phyloP scores from a whole-genome alignment of 2,888 invertebrate genomes.

The Caenorhabditis afra region DNA sequence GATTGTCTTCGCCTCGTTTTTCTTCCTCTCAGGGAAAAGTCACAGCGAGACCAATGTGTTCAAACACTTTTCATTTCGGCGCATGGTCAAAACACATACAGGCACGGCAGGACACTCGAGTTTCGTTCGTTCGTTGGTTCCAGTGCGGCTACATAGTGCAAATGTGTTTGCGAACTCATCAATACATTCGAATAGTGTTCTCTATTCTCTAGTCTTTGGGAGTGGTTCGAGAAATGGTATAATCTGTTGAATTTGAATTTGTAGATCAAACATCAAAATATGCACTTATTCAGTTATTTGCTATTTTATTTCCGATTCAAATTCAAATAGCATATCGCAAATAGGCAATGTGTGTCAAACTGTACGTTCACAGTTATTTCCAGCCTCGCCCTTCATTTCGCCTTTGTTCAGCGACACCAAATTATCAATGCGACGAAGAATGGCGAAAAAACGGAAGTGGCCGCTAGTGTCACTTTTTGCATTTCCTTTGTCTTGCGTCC shows the following conservation, averaged over 20 bases:
- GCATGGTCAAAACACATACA: conserved; percentile 51
- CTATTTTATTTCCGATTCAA: too few species aligned
- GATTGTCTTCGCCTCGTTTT: too few species aligned
- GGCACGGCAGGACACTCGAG: conserved; percentile 40
- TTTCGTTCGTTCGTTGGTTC: too few species aligned
- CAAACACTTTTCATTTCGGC: conserved; percentile 45
- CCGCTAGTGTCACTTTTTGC: conserved; percentile 36
- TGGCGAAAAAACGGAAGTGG: conserved; percentile 50
- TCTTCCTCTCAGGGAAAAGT: too few species aligned
- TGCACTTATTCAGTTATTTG: too few species aligned
- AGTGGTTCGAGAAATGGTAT: neutral
- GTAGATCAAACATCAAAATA: conserved; percentile 12
- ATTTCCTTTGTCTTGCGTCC: conserved; percentile 36
- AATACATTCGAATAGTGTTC: conserved; percentile 42
- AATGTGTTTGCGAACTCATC: conserved; percentile 52
- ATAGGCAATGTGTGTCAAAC: too few species aligned
- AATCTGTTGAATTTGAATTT: too few species aligned
- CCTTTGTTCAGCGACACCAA: too few species aligned
- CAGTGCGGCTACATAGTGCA: conserved; percentile 17
- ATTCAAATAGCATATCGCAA: too few species aligned
- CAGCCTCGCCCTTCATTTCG: too few species aligned
- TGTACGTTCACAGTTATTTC: too few species aligned
- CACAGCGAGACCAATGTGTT: conserved; percentile 48
- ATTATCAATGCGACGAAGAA: neutral
- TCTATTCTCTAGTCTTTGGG: conserved; percentile 12